Base-by-base conservation (phyloP, 2,888 invertebrate species). In the Temnothorax unifasciatus region DNA sequence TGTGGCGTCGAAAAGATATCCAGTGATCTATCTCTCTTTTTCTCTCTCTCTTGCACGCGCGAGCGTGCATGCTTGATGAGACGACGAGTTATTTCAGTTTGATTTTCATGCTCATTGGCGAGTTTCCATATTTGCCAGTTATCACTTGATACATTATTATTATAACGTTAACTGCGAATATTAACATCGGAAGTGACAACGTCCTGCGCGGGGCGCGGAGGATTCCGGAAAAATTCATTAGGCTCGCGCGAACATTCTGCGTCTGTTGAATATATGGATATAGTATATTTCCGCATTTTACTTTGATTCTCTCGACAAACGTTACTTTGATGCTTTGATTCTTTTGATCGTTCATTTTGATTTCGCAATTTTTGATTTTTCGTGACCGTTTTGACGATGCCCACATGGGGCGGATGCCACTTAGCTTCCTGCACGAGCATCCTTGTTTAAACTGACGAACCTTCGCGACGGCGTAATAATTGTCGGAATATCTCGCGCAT, bases 71-170 rank as follows among this genome's bases (percentile, higher is more conserved):
- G 85, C 66, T 77, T 84, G 85, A 82, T 54, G 73, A 82, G 71
- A 88, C 87, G 66, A 84, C 90, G 83, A 68, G 77, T 87, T 88
- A 89, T 87, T 85, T 90, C 89, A 86, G 87, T 91, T 88, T 91
- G 90, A 90, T 89, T 89, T 88, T 91, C 52, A 89, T 90, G 92
- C 92, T 91, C 90, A 91, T 89, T 87, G 87, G 82, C 88, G 88
- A 90, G 91, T 90, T 91, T 91, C 91, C 91, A 89, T 90, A 90
- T 91, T 71, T 91, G 88, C 88, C 90, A 87, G 82, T 81, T 81
- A 82, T 75, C 79, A 81, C 34, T 74, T 81, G 79, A 75, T 81
- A 81, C 59, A 81, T 74, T 81, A 81, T 81, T 81, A 81, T 52
- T 54, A 9, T 44, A 81, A 81, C 75, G 79, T 81, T 81, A 81